Percentiles rank a stretch among this genome's conserved stretches.
phyloP scores from a whole-genome alignment of 2,888 invertebrate genomes.

The Synergus laeviventris region DNA sequence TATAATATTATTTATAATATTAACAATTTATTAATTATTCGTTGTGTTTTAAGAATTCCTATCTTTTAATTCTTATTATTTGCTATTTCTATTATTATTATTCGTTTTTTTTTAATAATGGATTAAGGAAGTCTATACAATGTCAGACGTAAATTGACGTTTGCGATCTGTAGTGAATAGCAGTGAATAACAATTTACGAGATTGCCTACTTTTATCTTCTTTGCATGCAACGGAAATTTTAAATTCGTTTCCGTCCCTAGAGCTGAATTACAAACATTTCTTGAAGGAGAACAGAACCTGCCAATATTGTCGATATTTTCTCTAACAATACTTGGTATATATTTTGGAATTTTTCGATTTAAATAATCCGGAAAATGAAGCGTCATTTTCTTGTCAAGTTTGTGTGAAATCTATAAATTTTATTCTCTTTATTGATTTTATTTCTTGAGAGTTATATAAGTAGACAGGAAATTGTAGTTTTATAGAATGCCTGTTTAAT shows the following conservation, averaged over 20 bases:
- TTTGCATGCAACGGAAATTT: background rate
- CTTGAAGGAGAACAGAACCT: background rate
- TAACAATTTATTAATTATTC: background rate
- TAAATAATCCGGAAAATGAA: background rate
- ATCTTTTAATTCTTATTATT: too few species aligned
- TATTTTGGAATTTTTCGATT: background rate
- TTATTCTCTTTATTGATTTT: background rate
- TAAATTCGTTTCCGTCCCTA: background rate
- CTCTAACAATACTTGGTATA: background rate
- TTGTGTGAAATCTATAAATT: background rate
- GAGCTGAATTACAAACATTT: background rate
- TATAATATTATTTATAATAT: background rate
- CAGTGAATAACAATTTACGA: background rate
- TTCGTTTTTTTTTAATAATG: background rate
- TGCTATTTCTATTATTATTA: too few species aligned
- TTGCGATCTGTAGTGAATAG: background rate
- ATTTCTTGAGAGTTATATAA: background rate
- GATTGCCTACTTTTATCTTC: background rate
- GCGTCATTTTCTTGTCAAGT: background rate
- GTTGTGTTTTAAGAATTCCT: background rate
- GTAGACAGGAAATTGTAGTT: too few species aligned
- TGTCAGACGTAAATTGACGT: background rate
- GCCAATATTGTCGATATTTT: constrained; percentile 12
- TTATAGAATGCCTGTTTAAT: too few species aligned
- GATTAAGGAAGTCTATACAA: background rate